Base-by-base conservation (phyloP, 2,888 invertebrate genomes). In the Chrysina gloriosa region DNA sequence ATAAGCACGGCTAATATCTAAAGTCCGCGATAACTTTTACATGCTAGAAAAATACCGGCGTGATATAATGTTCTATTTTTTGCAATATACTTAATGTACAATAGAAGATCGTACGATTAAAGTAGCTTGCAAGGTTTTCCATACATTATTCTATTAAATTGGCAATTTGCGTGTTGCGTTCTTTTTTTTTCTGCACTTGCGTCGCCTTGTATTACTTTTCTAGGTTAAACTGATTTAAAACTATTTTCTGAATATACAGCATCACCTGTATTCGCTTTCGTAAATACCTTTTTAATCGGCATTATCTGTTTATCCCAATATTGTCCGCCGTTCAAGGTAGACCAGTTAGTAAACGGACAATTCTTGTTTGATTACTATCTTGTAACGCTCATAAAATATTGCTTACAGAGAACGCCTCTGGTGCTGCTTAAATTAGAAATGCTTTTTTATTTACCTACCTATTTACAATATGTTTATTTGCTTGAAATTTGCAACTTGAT, bases 331-430 rank as follows among this genome's bases (percentile, higher is more conserved):
- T 25, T 50, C 50, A 50, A 50, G 50, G 50, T 50, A 16, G 50
- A 50, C 50, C 4, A 27, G 50, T 25, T 50, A 50, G 11, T 50
- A 50, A 50, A 50, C 27, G 27, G 50, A 2, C 23, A 50, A 50
- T 50, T 50, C 50, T 50, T 16, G 27, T 50, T 50, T 16, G 50
- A 50, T 50, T 23, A 11, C 50, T 50, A 50, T 50, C 50, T 25
- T 50, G 42, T 42, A 42, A 42, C 42, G 42, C 19, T 42, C 14
- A 19, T 42, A 19, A 42, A 42, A 42, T 42, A 42, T 5, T 42
- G 19, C 16, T 19, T 42, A 42, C 42, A 19, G 14, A 42, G 14
- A 14, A 6, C 19, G 14, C 19, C 4, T 14, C 14, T 19, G n/a
- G 19, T 19, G 14, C 16, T 42, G 14, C 2, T 42, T 42, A 42